Evolutionary conservation across 1,140 invertebrate genomes (phyloP), one percentile per base, ranked within the genome.

Genomic region (Bradynema listronoti): DNA sequence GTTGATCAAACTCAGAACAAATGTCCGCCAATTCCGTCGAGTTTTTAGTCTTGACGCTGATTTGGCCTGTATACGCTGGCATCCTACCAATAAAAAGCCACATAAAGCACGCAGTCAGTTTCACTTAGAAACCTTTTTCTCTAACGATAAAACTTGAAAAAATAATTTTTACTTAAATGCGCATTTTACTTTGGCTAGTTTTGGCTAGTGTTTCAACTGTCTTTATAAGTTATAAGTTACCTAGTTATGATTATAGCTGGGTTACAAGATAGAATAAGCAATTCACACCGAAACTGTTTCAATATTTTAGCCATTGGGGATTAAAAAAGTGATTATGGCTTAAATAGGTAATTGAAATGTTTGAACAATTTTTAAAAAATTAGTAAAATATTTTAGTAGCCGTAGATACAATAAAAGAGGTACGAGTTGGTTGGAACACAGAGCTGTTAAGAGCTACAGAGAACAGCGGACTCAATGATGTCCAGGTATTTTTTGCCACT

Each of bases 51-150:
- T 85, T 7, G 81, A 83, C 57, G 79, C 81, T 46, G 84, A 85
- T 65, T 73, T 84, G 47, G 58, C 81, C 4, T 81, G 83, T 59
- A 81, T 85, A n/a, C 74, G 83, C 46, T 85, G 84, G 84, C 81
- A 83, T 33, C 84, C 84, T 14, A 84, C 84, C 0, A 83, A 83
- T 42, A 85, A 85, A 71, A 85, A 85, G 67, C 80, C 83, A 16
- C 82, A 83, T 56, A 85, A 85, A 78, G 84, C 84, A 3, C 78
- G 80, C 77, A 81, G 84, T 85, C 79, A 80, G 80, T 79, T 47
- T 11, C 41, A 24, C n/a, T n/a, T n/a, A n/a, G n/a, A n/a, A n/a
- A n/a, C n/a, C n/a, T n/a, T n/a, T n/a, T n/a, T n/a, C n/a, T n/a
- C n/a, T n/a, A n/a, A n/a, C n/a, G n/a, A n/a, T n/a, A n/a, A n/a